phyloP scores from a whole-genome alignment of 1,140 invertebrate species.

The Drosophila virilis region DNA sequence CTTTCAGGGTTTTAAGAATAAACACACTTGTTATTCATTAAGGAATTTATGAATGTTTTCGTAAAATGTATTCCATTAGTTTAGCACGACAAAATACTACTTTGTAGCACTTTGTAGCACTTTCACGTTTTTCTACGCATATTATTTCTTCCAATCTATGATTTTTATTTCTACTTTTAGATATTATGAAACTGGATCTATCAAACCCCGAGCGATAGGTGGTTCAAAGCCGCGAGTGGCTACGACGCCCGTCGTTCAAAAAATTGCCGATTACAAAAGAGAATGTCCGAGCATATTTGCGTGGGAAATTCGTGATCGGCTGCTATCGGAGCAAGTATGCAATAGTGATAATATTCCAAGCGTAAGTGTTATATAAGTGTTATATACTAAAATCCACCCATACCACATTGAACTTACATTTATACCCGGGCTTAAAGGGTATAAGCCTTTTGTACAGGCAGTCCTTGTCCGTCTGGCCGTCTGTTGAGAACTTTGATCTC shows the following conservation, averaged over 20 bases:
- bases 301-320: slow-evolving; percentile 98
- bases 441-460: too few species aligned
- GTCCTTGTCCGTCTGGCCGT: too few species aligned
- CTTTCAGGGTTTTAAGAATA: too few species aligned
- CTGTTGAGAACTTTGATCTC: too few species aligned
- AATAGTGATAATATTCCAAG: slow-evolving; percentile 99
- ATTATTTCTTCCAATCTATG: neutral
- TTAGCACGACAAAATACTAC: too few species aligned
- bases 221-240: slow-evolving; percentile 98
- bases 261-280: slow-evolving; percentile 97
- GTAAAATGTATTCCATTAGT: too few species aligned
- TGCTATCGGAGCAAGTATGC: slow-evolving; percentile 98
- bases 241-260: slow-evolving; percentile 96
- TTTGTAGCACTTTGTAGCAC: neutral
- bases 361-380: slow-evolving; percentile 89
- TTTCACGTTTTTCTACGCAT: neutral
- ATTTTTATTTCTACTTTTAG: slow-evolving; percentile 85
- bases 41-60: too few species aligned
- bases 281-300: slow-evolving; percentile 99
- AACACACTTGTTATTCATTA: too few species aligned
- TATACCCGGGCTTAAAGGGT: too few species aligned
- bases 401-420: too few species aligned
- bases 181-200: slow-evolving; percentile 99
- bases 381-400: too few species aligned
- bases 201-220: slow-evolving; percentile 97